A percentile compares a stretch with the other conserved stretches of the same genome.
These are phyloP conservation scores for Drosophila pandora DNA, from an alignment of 1,140 invertebrate species.

Conservation along the genomic window DNA sequence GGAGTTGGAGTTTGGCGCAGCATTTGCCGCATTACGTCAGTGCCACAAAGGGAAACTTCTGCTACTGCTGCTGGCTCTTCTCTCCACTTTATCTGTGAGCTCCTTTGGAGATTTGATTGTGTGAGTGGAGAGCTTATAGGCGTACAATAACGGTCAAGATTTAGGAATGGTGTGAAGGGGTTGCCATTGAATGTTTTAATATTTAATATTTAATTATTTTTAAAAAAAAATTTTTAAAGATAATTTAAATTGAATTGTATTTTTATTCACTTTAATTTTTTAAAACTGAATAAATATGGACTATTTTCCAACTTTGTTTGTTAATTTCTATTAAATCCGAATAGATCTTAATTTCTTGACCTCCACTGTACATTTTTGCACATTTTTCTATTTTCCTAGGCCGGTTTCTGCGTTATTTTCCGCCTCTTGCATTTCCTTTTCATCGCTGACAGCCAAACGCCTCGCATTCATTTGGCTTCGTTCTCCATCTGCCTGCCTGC, in stretches of 20 bases:
- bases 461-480: constrained; percentile 69
- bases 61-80: constrained; percentile 33
- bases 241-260: too few species aligned
- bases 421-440: constrained; percentile 65
- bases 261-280: too few species aligned
- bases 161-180: not conserved
- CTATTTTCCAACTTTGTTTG: too few species aligned
- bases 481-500: constrained; percentile 17
- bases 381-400: constrained; percentile 63
- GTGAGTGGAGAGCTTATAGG: constrained; percentile 5
- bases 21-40: constrained; percentile 79
- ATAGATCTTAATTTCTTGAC: not conserved
- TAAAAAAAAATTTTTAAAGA: too few species aligned
- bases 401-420: constrained; percentile 52
- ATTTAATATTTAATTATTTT: not conserved
- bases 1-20: constrained; percentile 53
- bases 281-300: too few species aligned
- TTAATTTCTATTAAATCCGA: too few species aligned
- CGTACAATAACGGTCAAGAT: not conserved
- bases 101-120: constrained; percentile 23
- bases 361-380: constrained; percentile 14
- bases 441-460: constrained; percentile 26
- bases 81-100: not conserved
- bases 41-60: constrained; percentile 68
- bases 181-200: too few species aligned